Base-by-base conservation (phyloP, 2,113 vertebrate species). In the Spermophilus dauricus region DNA sequence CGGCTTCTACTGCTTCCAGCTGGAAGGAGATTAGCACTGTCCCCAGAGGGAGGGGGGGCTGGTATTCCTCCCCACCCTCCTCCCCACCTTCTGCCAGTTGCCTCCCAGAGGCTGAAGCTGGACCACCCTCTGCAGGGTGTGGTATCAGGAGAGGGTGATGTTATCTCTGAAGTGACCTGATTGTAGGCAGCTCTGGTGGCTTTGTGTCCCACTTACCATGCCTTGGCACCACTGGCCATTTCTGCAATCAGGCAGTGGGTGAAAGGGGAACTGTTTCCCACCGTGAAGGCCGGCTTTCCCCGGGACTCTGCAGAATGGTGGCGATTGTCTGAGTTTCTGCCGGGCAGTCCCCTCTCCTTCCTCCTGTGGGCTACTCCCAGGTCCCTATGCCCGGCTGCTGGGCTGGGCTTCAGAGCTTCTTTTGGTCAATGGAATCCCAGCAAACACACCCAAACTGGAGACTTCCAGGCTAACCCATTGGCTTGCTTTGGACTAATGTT, bases 111-210 rank as follows among this genome's bases (percentile, higher is more conserved):
- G 76, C 86, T 69, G 70, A 39, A 80, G 63, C 39, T 12, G 34
- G 30, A 87, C 63, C 14, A 26, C 30, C 37, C 17, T 70, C 61
- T 61, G 13, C 45, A 32, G 24, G 61, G 16, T 34, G 70, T 37
- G 12, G 61, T 26, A 30, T 80, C 26, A 8, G 34, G 96, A 78
- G 70, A 73, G 73, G 69, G 34, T 18, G 22, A 65, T 37, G 65
- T 77, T 39, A 22, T 86, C 87, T 86, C 93, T 73, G 73, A 92
- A 96, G 91, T 42, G 34, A 94, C 69, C 45, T 34, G 32, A 45
- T 30, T 86, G 82, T 10, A 67, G 22, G 61, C 48, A 83, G 28
- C 22, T 65, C 5, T 13, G 28, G 65, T 51, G 80, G 53, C 80
- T 94, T 69, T 37, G 78, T 65, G 73, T 34, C 28, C 83, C 32